Percentiles rank a stretch among this genome's conserved stretches.
These are phyloP conservation scores for Megaustenia siamemsis DNA, from an alignment of 2,888 invertebrate species.

Conservation along the genomic window DNA sequence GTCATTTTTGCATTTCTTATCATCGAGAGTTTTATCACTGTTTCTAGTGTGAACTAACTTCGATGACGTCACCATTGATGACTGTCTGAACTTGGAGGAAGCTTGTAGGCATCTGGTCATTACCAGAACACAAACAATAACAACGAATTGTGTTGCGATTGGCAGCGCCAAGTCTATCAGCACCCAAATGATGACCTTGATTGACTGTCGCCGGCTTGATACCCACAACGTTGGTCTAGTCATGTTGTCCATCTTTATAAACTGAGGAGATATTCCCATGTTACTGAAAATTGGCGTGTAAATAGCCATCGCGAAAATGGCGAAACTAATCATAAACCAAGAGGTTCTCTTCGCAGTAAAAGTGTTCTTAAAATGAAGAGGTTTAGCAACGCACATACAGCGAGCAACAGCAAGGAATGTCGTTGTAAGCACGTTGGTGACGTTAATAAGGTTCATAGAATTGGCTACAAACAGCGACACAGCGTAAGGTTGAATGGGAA, in stretches of 20 bases:
- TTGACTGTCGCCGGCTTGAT: not conserved
- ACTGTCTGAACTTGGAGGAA: not conserved
- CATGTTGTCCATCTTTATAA: not conserved
- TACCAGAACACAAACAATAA: not conserved
- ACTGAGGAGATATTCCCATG: not conserved
- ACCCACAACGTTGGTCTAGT: not conserved
- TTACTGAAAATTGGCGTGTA: not conserved
- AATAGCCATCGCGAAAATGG: not conserved
- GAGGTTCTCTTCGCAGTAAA: not conserved
- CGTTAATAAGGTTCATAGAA: not conserved
- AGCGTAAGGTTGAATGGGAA: not conserved
- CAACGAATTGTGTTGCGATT: not conserved
- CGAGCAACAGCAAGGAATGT: not conserved
- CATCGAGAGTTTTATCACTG: no score
- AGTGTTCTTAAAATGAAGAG: not conserved
- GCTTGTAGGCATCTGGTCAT: not conserved
- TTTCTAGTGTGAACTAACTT: no score
- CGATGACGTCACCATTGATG: no score
- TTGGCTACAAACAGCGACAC: not conserved
- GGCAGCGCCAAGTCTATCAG: not conserved
- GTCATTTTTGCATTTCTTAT: no score
- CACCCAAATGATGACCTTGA: not conserved
- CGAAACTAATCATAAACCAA: not conserved
- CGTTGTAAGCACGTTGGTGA: not conserved
- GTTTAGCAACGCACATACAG: no score